Conservation (phyloP, 2,888 invertebrate species). For the Gonocerus acuteangulatus region DNA sequence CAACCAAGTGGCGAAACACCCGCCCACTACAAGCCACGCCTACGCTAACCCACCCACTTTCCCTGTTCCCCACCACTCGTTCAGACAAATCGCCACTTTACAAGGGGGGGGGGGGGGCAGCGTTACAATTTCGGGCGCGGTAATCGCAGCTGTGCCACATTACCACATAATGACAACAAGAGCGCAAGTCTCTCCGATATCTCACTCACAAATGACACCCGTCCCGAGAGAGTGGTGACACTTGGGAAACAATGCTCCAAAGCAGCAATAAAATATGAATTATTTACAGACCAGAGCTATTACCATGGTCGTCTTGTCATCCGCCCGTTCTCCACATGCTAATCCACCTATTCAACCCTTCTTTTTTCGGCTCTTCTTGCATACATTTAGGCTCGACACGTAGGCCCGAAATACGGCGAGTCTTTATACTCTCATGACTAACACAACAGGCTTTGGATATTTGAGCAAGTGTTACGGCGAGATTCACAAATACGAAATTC, state of each 20-base stretch:
- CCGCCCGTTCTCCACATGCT: not conserved
- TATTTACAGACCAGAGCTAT: not conserved
- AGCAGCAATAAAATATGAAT: not conserved
- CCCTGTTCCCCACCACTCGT: not conserved
- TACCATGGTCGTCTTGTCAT: not conserved
- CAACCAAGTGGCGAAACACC: not conserved
- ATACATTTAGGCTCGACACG: no score
- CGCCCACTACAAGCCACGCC: not conserved
- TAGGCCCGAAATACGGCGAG: no score
- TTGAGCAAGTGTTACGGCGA: no score
- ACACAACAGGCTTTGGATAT: no score
- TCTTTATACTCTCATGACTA: no score
- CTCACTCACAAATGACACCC: conserved; percentile 1
- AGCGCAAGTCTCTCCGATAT: not conserved
- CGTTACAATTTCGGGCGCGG: not conserved
- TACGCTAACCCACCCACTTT: not conserved
- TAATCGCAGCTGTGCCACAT: not conserved
- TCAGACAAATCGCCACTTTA: no score
- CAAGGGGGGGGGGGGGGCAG: not conserved
- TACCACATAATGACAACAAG: not conserved
- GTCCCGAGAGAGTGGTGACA: no score
- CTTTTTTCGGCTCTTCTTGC: no score
- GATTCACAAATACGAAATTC: no score
- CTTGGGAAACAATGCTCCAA: not conserved
- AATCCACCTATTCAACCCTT: not conserved